Conservation (phyloP, 2,797 vertebrate genomes). For the Xiphophorus birchmanni region DNA sequence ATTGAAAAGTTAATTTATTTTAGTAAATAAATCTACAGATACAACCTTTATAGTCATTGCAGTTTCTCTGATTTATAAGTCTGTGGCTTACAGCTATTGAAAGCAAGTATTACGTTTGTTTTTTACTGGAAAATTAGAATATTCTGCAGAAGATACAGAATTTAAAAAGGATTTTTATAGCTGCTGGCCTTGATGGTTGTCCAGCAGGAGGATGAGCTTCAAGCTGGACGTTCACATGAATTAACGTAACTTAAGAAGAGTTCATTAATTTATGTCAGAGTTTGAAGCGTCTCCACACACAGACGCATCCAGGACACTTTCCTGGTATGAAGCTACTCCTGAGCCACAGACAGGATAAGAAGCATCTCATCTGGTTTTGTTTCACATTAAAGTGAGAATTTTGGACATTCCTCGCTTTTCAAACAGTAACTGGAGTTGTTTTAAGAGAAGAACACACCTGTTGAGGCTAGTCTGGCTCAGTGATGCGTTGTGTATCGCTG, state of each 20-base stretch:
- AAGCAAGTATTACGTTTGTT: neutral
- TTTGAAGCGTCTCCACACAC: neutral
- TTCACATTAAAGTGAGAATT: no score
- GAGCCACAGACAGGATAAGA: no score
- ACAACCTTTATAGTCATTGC: neutral
- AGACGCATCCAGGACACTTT: neutral
- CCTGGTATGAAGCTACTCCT: neutral
- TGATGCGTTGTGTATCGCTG: slow-evolving; percentile 66
- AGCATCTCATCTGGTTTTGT: no score
- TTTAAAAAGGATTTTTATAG: neutral
- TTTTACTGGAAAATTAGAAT: neutral
- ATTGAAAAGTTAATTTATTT: neutral
- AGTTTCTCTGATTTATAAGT: neutral
- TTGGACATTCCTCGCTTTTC: neutral
- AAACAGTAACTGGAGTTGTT: neutral
- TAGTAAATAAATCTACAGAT: neutral
- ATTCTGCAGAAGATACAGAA: neutral
- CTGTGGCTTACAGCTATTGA: neutral
- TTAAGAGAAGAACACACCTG: slow-evolving; percentile 58
- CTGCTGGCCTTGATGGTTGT: neutral
- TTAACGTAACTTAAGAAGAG: neutral
- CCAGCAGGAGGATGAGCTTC: neutral
- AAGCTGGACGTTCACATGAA: neutral
- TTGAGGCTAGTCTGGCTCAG: slow-evolving; percentile 43
- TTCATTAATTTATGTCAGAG: neutral